phyloP scores from a whole-genome alignment of 2,797 vertebrate genomes.

The Zenarchopterus dispar region DNA sequence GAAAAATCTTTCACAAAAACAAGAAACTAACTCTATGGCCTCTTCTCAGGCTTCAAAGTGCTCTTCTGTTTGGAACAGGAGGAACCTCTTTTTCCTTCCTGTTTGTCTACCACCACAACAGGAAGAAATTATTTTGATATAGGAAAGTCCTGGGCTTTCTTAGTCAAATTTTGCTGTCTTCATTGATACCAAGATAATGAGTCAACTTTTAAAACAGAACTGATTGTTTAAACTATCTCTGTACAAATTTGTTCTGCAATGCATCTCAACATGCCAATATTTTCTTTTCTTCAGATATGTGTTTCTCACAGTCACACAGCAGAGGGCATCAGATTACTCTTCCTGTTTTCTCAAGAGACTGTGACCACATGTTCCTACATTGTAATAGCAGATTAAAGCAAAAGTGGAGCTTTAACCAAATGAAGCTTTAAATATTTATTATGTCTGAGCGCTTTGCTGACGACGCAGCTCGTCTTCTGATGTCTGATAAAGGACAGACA shows the following conservation, averaged over 20 bases:
- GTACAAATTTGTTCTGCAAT: too few relatives aligned
- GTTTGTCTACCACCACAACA: neutral
- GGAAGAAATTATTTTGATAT: neutral
- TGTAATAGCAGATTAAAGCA: constrained; percentile 39
- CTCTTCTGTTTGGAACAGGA: constrained; percentile 19
- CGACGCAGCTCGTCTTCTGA: constrained; percentile 47
- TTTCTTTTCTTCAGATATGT: neutral
- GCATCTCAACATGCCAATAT: neutral
- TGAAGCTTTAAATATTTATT: constrained; percentile 52
- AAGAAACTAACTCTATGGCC: too few relatives aligned
- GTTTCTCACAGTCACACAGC: constrained; percentile 31
- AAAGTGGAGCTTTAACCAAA: constrained; percentile 37
- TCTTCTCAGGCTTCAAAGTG: neutral
- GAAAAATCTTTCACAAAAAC: neutral
- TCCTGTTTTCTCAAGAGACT: neutral
- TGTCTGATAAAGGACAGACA: constrained; percentile 42
- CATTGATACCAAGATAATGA: too few relatives aligned
- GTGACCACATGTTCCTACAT: constrained; percentile 10
- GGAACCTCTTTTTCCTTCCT: constrained; percentile 14
- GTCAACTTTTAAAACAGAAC: too few relatives aligned
- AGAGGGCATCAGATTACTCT: constrained; percentile 58
- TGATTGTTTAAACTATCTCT: too few relatives aligned
- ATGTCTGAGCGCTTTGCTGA: constrained; percentile 36
- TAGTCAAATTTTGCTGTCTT: neutral
- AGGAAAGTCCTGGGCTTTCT: too few relatives aligned